These are phyloP conservation scores for Cisticola juncidis DNA, from an alignment of 2,113 vertebrate species.

Conservation along the genomic window DNA sequence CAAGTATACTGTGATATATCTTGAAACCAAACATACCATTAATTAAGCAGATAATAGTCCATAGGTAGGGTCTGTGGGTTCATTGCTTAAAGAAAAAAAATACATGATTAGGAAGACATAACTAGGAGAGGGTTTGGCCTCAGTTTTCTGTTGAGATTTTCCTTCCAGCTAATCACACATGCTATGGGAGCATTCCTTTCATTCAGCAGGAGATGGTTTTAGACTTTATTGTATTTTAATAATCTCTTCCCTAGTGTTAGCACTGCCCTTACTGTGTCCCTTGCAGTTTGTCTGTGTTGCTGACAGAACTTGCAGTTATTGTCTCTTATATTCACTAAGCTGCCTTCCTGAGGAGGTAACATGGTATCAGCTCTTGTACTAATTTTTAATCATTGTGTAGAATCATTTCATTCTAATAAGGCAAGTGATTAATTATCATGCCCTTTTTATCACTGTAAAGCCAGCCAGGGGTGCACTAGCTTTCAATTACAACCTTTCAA, in stretches of 20 bases:
- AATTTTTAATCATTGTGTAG: slow-evolving; percentile 42
- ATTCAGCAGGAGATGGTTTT: neutral
- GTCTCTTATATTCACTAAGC: neutral
- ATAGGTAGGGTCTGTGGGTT: neutral
- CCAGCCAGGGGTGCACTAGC: neutral
- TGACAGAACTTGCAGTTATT: slow-evolving; percentile 6
- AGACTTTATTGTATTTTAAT: neutral
- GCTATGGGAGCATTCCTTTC: neutral
- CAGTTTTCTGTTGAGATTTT: neutral
- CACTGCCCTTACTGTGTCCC: neutral
- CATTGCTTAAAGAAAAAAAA: neutral
- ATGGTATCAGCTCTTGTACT: slow-evolving; percentile 21
- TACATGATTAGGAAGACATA: neutral
- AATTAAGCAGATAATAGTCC: neutral
- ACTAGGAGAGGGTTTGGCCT: neutral
- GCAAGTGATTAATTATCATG: slow-evolving; percentile 26
- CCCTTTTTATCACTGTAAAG: slow-evolving; percentile 21
- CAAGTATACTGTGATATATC: neutral
- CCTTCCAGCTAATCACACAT: neutral
- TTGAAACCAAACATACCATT: neutral
- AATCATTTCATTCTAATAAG: slow-evolving; percentile 41
- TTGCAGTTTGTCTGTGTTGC: neutral
- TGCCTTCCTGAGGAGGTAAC: slow-evolving; percentile 1
- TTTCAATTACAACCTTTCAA: slow-evolving; percentile 12
- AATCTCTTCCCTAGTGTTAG: neutral